Base-by-base conservation (phyloP, 2,113 vertebrate genomes). In the Ovis canadensis region DNA sequence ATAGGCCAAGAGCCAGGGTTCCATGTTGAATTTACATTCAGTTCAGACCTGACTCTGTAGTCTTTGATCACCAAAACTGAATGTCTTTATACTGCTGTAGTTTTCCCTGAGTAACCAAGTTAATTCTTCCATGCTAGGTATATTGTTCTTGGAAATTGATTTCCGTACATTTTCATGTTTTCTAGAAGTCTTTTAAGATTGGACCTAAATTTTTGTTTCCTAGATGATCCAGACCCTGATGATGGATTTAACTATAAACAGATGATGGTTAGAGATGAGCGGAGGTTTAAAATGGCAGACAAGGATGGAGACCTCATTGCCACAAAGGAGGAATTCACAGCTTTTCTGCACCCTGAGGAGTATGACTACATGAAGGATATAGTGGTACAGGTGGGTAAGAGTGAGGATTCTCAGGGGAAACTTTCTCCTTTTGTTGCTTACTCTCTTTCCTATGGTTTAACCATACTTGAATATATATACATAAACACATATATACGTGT, bases 261-360 rank as follows among this genome's bases (percentile, higher is more conserved):
- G 88, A 99, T 99, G 99, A 99, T 99, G 99, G 96, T 98, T 86
- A 98, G 99, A 89, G 99, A 99, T 4, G 99, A 99, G 91, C 98
- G 99, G 0, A 99, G 99, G 17, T 99, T 99, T 98, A 99, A 99
- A 97, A 99, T 98, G 95, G 99, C 99, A 0, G 99, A 99, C 97
- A 99, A 96, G 59, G 99, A 99, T 0, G 98, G 99, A 36, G 99
- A 99, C 96, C 62, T 99, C 84, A 98, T 99, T 0, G 99, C 99
- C 33, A 99, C 99, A 97, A 99, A 99, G 97, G 98, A 99, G 0
- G 99, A 99, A 96, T 99, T 99, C 97, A 99, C 99, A 0, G 99
- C 99, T 54, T 99, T 99, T 50, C 98, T 99, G 80, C 99, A 99
- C 91, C 99, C 99, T 0, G 99, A 99, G 52, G 99, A 99, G n/a